phyloP scores from a whole-genome alignment of 92 coral and sea anemone species.

The Umimayanthus chanpuru region DNA sequence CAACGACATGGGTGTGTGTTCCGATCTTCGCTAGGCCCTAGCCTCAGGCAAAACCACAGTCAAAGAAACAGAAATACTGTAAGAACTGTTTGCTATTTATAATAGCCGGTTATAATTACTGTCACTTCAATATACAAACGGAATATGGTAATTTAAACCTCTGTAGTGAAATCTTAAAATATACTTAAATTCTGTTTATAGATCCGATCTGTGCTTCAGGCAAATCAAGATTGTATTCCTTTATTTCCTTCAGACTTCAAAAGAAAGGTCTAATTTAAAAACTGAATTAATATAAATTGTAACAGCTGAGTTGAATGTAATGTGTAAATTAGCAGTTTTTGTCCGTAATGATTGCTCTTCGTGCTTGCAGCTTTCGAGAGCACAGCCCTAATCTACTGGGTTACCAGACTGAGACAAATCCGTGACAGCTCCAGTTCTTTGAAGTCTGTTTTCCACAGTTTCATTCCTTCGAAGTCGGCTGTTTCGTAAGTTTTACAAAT shows the following conservation, averaged over 20 bases:
- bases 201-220: not conserved
- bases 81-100: not conserved
- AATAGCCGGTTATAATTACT: not conserved
- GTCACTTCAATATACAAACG: not conserved
- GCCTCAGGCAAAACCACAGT: not conserved
- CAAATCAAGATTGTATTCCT: not conserved
- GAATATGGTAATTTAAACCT: not conserved
- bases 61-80: not conserved
- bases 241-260: not conserved
- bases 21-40: not conserved
- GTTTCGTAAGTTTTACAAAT: not conserved
- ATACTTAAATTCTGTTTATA: not conserved
- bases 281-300: not conserved
- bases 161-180: not conserved
- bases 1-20: not conserved
- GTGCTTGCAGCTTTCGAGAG: not conserved
- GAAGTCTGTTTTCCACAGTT: conserved; percentile 4
- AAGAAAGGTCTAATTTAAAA: not conserved
- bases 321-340: not conserved
- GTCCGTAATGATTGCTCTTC: not conserved
- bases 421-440: not conserved
- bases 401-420: not conserved
- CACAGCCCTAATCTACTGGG: no score
- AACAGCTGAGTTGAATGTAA: not conserved
- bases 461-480: not conserved